Evolutionary conservation across 1,140 invertebrate genomes (phyloP).

Genomic region (Platyscapa corneri): DNA sequence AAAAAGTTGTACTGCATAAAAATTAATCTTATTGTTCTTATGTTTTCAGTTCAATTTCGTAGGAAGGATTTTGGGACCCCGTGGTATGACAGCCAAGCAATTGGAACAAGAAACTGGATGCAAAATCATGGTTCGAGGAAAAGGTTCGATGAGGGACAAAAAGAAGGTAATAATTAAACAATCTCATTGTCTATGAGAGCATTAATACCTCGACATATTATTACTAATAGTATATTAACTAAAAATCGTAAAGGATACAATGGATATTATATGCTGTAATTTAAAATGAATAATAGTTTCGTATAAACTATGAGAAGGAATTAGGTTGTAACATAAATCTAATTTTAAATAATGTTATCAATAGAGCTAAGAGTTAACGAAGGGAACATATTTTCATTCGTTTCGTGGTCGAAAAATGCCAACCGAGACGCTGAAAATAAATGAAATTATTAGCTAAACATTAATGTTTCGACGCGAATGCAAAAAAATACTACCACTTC

Average conservation of each 20-base stretch:
- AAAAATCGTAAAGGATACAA: background rate
- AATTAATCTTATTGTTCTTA: constrained; percentile 50
- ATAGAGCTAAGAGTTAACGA: background rate
- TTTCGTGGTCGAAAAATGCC: background rate
- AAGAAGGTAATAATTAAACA: constrained; percentile 92
- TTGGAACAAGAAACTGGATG: constrained; percentile 99
- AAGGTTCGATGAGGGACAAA: constrained; percentile 99
- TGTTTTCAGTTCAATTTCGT: constrained; percentile 99
- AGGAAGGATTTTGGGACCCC: constrained; percentile 97
- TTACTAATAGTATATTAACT: background rate
- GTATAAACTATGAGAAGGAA: too few relatives aligned
- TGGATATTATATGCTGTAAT: too few relatives aligned
- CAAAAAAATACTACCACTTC: too few relatives aligned
- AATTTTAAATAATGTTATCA: background rate
- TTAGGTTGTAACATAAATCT: too few relatives aligned
- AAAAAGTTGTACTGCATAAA: too few relatives aligned
- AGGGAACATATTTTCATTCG: background rate
- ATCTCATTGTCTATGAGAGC: background rate
- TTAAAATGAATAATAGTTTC: too few relatives aligned
- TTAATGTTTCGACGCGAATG: too few relatives aligned
- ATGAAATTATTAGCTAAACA: too few relatives aligned
- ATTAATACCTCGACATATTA: background rate
- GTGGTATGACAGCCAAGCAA: constrained; percentile 99
- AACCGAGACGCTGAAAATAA: background rate
- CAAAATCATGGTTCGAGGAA: constrained; percentile 99